These are phyloP conservation scores for Dorcus hopei DNA, from an alignment of 2,888 invertebrate genomes.

Conservation along the genomic window DNA sequence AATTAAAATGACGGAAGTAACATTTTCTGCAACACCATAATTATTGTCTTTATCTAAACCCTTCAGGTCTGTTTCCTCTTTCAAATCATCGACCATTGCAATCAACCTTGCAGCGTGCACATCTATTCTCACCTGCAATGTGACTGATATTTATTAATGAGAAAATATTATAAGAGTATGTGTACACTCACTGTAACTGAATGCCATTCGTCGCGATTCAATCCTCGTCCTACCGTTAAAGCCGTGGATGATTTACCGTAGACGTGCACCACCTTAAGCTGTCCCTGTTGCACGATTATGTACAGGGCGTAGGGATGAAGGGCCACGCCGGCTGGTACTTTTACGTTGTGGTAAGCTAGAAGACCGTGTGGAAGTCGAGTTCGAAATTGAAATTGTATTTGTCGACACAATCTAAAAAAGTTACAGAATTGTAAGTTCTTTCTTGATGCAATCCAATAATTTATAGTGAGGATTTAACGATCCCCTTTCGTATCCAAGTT, in stretches of 20 bases:
- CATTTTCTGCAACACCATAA: slow-evolving; percentile 82
- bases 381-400: slow-evolving; percentile 85
- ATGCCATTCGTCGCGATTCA: slow-evolving; percentile 89
- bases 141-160: slow-evolving; percentile 3
- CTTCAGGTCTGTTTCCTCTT: slow-evolving; percentile 77
- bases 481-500: no score
- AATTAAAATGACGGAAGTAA: slow-evolving; percentile 83
- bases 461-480: neutral
- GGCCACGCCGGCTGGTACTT: slow-evolving; percentile 73
- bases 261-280: slow-evolving; percentile 87
- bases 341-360: slow-evolving; percentile 86
- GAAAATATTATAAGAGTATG: neutral
- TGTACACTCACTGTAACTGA: slow-evolving; percentile 67
- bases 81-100: slow-evolving; percentile 80
- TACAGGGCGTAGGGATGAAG: slow-evolving; percentile 87
- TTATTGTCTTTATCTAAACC: slow-evolving; percentile 80
- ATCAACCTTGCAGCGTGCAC: slow-evolving; percentile 81
- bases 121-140: slow-evolving; percentile 68
- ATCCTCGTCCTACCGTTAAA: slow-evolving; percentile 81
- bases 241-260: slow-evolving; percentile 83
- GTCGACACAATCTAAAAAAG: slow-evolving; percentile 69
- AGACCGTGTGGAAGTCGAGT: slow-evolving; percentile 85
- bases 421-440: no score
- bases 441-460: neutral
- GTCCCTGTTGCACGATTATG: slow-evolving; percentile 88